Evolutionary conservation across 2,888 invertebrate species (phyloP).

Genomic region (Euzetes globulus): DNA sequence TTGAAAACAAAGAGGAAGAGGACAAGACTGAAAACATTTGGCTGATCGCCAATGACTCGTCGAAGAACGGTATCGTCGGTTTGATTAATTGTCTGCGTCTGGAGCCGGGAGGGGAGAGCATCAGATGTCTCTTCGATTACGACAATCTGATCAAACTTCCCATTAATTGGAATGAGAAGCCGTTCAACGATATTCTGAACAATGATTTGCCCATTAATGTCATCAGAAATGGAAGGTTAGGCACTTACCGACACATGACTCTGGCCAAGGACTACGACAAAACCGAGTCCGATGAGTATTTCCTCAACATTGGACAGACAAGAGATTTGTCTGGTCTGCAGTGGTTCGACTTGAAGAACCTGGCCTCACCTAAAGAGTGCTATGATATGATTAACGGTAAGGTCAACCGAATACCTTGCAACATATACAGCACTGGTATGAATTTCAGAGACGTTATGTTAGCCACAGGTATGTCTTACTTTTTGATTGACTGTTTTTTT

Average conservation of each 20-base stretch:
- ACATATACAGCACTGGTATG: constrained; percentile 48
- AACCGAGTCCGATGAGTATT: constrained; percentile 63
- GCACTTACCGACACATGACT: constrained; percentile 29
- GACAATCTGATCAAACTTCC: background rate
- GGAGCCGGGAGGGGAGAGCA: constrained; percentile 65
- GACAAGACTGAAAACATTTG: constrained; percentile 45
- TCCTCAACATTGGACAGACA: constrained; percentile 82
- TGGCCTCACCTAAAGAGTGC: constrained; percentile 55
- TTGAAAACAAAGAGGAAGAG: constrained; percentile 1
- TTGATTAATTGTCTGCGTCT: constrained; percentile 79
- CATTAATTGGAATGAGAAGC: background rate
- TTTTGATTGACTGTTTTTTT: background rate
- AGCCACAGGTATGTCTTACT: constrained; percentile 8
- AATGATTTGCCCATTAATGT: constrained; percentile 29
- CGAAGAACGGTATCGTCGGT: constrained; percentile 69
- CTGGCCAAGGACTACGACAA: background rate
- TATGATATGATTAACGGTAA: constrained; percentile 42
- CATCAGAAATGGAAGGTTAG: constrained; percentile 43
- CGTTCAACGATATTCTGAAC: background rate
- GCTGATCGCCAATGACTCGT: constrained; percentile 57
- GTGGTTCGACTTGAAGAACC: constrained; percentile 81
- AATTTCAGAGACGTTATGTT: constrained; percentile 66
- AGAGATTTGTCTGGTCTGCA: constrained; percentile 86
- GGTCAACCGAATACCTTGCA: constrained; percentile 49
- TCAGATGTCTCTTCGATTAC: constrained; percentile 33